Base-by-base conservation (phyloP, 2,113 vertebrate species). In the Coptodon rendalli region DNA sequence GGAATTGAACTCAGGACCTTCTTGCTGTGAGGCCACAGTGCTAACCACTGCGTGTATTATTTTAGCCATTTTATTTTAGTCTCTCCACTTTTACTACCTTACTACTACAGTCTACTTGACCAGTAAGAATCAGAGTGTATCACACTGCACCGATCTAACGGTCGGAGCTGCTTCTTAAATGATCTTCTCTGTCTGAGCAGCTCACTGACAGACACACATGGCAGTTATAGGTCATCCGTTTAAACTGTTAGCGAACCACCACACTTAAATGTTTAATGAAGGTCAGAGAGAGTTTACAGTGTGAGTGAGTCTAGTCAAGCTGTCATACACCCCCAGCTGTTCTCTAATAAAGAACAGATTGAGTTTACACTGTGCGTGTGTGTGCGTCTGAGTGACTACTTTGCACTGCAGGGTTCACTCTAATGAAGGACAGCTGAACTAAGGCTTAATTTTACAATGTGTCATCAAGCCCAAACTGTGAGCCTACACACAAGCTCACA, bases 311-410 rank as follows among this genome's bases (percentile, higher is more conserved):
- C 94, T 90, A 95, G 93, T 94, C 89, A 92, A 93, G 94, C 90
- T 95, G 91, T 94, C 91, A 90, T 90, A 84, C 68, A 93, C 94
- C 93, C 88, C 94, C 94, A 95, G 94, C 94, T 94, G 93, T 94
- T 95, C 91, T 87, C 89, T 95, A 95, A 95, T 95, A 93, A 93
- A 95, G 92, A 94, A 91, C 92, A 94, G 93, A 95, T 92, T 93
- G 91, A 93, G 84, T 90, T 91, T 93, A 88, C 73, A 76, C 57
- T 88, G 53, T 29, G 84, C 1, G 50, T 52, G 79, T 63, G 59
- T 83, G 82, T n/a, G 73, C 71, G 78, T 56, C 78, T 85, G 87
- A 85, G 78, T 84, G 79, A 87, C 84, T 88, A 71, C 79, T 90
- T 93, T 88, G 84, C 89, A 86, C 89, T 92, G 85, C 86, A 89